These are phyloP conservation scores for Ceriagrion tenellum DNA, from an alignment of 2,888 invertebrate species.

Conservation along the genomic window DNA sequence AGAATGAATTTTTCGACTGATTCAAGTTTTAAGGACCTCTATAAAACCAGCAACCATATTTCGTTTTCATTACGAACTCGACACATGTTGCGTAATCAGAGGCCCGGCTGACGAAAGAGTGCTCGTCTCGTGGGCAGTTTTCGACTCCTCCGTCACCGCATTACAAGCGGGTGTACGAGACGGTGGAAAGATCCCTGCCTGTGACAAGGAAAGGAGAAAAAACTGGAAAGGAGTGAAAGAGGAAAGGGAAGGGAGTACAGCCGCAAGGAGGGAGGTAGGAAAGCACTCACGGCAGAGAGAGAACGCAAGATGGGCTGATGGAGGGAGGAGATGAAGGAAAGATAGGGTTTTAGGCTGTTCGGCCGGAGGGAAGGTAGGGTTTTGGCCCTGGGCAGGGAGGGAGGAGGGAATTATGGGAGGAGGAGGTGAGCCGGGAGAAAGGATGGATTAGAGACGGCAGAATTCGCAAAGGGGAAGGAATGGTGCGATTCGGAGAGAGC, in stretches of 20 bases:
- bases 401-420: not conserved
- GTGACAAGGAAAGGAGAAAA: not conserved
- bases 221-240: not conserved
- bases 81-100: not conserved
- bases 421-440: not conserved
- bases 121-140: not conserved
- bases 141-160: not conserved
- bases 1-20: too few species aligned
- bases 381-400: too few species aligned
- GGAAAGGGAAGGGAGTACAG: not conserved
- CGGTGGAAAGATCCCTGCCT: not conserved
- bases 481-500: not conserved
- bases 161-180: not conserved
- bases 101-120: not conserved
- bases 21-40: not conserved
- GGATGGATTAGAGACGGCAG: not conserved
- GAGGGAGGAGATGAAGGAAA: not conserved
- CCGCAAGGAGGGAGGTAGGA: too few species aligned
- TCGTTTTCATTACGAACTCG: not conserved
- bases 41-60: not conserved
- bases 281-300: not conserved
- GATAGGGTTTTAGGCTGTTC: too few species aligned
- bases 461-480: not conserved
- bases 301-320: not conserved
- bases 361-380: too few species aligned